Conservation (phyloP, 1,140 invertebrate species). For the Rhagoletis zephyria region DNA sequence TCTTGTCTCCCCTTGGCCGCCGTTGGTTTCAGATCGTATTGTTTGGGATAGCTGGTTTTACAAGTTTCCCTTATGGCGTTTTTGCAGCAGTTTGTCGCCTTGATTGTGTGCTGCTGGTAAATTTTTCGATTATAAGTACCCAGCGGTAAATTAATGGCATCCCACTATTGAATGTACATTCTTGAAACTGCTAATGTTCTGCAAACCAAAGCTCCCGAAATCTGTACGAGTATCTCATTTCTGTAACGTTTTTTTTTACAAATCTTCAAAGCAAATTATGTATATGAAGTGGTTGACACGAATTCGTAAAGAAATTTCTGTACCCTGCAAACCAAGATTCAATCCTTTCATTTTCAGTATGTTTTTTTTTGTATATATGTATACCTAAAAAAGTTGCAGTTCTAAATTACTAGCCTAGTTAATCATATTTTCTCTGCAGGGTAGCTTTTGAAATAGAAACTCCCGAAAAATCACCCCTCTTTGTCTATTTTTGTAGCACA, state of each 20-base stretch:
- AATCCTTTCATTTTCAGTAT: too few species aligned
- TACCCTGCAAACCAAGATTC: too few species aligned
- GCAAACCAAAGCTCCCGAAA: too few species aligned
- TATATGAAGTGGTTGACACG: too few species aligned
- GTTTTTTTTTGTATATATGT: too few species aligned
- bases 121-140: background rate
- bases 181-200: too few species aligned
- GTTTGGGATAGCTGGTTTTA: slow-evolving; percentile 37
- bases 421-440: background rate
- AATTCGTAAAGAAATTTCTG: too few species aligned
- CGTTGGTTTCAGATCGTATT: slow-evolving; percentile 44
- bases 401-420: background rate
- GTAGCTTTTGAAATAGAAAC: background rate
- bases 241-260: too few species aligned
- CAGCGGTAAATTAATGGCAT: background rate
- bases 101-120: background rate
- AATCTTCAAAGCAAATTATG: too few species aligned
- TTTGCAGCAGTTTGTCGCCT: background rate
- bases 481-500: background rate
- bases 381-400: too few species aligned
- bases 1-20: background rate
- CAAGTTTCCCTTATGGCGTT: background rate
- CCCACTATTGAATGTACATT: too few species aligned
- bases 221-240: too few species aligned
- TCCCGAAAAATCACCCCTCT: background rate